Evolutionary conservation across 2,113 vertebrate genomes (phyloP), one percentile per base, ranked within the genome.

Genomic region (Chamaetylas fuelleborni): DNA sequence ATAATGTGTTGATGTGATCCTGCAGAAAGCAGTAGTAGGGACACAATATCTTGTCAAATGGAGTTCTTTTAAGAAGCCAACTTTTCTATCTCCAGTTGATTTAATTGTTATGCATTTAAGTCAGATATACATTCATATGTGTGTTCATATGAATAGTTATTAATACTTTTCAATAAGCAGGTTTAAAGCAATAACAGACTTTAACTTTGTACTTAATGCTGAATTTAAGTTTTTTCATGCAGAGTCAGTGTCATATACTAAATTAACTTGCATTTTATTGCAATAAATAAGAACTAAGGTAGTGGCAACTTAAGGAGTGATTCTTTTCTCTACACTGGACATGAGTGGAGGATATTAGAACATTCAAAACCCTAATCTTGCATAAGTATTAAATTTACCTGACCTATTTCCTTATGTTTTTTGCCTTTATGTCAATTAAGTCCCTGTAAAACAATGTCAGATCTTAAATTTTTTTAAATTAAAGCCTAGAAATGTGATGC

Each of bases 101-200:
- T 87, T 92, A 96, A 70, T 66, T 84, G 43, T 53, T 93, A 54
- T 73, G 25, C 43, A 94, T 80, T 90, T 92, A 94, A 94, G 33
- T 58, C 43, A 61, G 26, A 42, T 33, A 2, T 28, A 34, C 5
- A 12, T 84, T 8, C 2, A 13, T 47, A 29, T 34, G 7, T 64
- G n/a, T 8, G 2, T 45, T 43, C 25, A 19, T 33, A 34, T 47
- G 12, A 28, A 26, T n/a, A 34, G 9, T 12, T 61, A 74, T 81
- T 40, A 54, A 65, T 58, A 57, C 8, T 54, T 81, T 40, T 42
- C 61, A 85, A 57, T 25, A 47, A 92, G 36, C 2, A 81, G 29
- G 14, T 93, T 92, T 78, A 83, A 95, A 77, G 47, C 23, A 92
- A 51, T 92, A 96, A 60, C 29, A 71, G 53, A 78, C 38, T 87